phyloP scores from a whole-genome alignment of 1,140 invertebrate species.

The Ganaspis sp. region DNA sequence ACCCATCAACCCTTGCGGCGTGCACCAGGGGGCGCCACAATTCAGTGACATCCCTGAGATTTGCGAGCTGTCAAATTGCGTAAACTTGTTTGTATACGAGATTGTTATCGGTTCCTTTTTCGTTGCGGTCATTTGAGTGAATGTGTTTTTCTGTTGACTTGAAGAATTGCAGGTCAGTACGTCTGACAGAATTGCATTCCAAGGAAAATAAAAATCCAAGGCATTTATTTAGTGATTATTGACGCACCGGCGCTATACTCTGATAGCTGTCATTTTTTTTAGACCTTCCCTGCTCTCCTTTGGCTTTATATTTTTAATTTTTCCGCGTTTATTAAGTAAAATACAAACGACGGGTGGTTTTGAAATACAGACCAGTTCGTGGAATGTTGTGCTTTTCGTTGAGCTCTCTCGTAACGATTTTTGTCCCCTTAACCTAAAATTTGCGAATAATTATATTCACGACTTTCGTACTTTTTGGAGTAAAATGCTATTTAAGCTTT shows the following conservation, averaged over 20 bases:
- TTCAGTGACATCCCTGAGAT: conserved; percentile 43
- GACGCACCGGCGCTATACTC: conserved; percentile 7
- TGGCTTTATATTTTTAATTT: background rate
- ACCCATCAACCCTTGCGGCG: conserved; percentile 32
- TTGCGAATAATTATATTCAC: too few species aligned
- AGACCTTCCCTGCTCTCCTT: background rate
- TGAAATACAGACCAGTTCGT: too few species aligned
- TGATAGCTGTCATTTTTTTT: conserved; percentile 11
- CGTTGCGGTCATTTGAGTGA: conserved; percentile 31
- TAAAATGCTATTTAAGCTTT: too few species aligned
- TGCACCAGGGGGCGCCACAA: conserved; percentile 39
- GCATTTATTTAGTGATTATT: background rate
- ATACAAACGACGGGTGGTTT: background rate
- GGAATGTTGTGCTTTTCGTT: too few species aligned
- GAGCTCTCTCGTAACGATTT: too few species aligned
- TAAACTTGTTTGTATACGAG: conserved; percentile 67
- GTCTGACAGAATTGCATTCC: background rate
- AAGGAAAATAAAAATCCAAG: background rate
- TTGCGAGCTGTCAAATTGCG: conserved; percentile 61
- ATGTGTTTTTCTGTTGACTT: conserved; percentile 6
- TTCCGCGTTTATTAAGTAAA: background rate
- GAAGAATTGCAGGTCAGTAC: conserved; percentile 52
- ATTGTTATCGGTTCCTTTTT: conserved; percentile 54
- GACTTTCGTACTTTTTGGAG: too few species aligned
- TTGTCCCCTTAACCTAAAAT: too few species aligned